Evolutionary conservation across 2,113 vertebrate genomes (phyloP).

Genomic region (Puma concolor): DNA sequence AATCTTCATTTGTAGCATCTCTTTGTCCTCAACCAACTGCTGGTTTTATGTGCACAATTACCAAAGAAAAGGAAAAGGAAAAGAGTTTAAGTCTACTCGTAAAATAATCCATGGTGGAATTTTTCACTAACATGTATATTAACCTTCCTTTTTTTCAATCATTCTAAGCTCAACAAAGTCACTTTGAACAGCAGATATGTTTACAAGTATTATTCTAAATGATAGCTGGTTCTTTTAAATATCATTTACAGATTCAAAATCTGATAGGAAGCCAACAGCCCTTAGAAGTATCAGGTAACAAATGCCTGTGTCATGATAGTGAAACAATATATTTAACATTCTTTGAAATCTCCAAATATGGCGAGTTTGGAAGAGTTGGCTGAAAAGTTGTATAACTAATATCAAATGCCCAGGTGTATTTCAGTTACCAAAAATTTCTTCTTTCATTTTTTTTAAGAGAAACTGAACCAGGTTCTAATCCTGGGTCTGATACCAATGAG

Average conservation of each 20-base stretch:
- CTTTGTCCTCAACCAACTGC: neutral
- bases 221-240: neutral
- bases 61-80: neutral
- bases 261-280: neutral
- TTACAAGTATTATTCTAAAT: neutral
- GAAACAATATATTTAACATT: neutral
- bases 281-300: neutral
- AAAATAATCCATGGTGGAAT: neutral
- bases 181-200: neutral
- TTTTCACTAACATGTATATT: neutral
- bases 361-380: neutral
- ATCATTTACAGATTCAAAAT: neutral
- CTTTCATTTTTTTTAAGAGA: neutral
- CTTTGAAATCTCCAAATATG: slow-evolving; percentile 11
- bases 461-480: neutral
- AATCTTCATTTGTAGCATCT: slow-evolving; percentile 8
- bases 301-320: neutral
- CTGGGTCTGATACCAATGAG: neutral
- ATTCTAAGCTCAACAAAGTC: neutral
- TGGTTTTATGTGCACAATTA: neutral
- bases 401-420: neutral
- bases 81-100: neutral
- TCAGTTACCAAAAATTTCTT: neutral
- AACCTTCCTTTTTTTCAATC: neutral
- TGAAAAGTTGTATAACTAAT: neutral